phyloP scores from a whole-genome alignment of 2,113 vertebrate species.

The Anguilla japonica region DNA sequence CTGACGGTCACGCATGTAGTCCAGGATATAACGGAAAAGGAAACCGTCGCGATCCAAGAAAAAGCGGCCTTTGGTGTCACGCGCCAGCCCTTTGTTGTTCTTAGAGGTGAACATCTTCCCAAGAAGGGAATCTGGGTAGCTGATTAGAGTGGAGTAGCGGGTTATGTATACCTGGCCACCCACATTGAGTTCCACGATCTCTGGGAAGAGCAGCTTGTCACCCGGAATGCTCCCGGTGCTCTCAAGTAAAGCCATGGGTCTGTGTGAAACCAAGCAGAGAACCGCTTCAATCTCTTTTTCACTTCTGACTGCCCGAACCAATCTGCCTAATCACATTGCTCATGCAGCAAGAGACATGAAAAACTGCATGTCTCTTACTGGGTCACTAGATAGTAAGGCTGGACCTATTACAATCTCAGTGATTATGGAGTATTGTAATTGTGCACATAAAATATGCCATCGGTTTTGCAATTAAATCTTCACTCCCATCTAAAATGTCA shows the following conservation, averaged over 20 bases:
- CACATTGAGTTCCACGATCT: constrained; percentile 92
- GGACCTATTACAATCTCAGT: too few relatives aligned
- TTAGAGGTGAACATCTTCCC: constrained; percentile 91
- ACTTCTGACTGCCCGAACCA: too few relatives aligned
- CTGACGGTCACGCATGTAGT: constrained; percentile 89
- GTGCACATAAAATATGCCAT: background rate
- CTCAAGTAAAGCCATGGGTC: constrained; percentile 81
- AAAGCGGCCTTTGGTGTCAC: constrained; percentile 90
- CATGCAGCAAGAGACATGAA: too few relatives aligned
- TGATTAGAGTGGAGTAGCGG: constrained; percentile 83
- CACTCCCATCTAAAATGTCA: too few relatives aligned
- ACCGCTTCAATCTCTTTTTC: background rate
- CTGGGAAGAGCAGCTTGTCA: constrained; percentile 79
- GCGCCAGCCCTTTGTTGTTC: constrained; percentile 73
- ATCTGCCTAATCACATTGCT: background rate
- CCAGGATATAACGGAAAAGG: constrained; percentile 91
- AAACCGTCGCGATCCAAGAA: constrained; percentile 92
- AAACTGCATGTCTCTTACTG: too few relatives aligned
- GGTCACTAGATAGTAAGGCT: too few relatives aligned
- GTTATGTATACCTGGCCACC: constrained; percentile 95
- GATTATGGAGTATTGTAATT: background rate
- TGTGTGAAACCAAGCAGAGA: background rate
- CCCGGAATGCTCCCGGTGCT: constrained; percentile 59
- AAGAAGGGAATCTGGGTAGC: constrained; percentile 83
- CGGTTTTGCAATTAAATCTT: background rate